A percentile compares a stretch with the other conserved stretches of the same genome.
These are phyloP conservation scores for Chlorodrepanis virens DNA, from an alignment of 2,113 vertebrate genomes.

Conservation along the genomic window DNA sequence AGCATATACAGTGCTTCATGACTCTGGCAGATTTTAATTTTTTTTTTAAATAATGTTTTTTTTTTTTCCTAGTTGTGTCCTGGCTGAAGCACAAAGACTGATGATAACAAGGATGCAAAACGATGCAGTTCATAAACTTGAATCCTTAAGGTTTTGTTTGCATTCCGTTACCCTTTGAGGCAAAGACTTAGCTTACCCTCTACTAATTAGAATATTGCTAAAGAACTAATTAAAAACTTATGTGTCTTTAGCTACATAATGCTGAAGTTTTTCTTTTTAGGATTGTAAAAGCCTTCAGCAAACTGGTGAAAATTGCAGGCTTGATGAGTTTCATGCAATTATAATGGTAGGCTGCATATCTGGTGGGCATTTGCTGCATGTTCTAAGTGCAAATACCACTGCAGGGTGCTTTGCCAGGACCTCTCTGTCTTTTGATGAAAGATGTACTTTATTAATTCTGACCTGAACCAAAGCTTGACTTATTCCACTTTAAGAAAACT, in stretches of 20 bases:
- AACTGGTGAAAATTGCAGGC: background rate
- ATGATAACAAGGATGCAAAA: background rate
- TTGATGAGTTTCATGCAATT: background rate
- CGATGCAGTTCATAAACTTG: background rate
- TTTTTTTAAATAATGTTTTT: background rate
- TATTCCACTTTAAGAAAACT: conserved; percentile 5
- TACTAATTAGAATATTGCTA: background rate
- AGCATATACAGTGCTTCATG: background rate
- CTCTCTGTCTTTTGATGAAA: conserved; percentile 9
- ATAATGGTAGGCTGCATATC: background rate
- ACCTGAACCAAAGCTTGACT: background rate
- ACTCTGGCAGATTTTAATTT: background rate
- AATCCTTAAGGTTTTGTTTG: background rate
- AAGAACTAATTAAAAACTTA: background rate
- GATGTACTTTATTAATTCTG: conserved; percentile 20
- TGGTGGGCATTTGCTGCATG: background rate
- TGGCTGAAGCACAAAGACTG: background rate
- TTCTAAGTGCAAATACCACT: background rate
- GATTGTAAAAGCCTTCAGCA: background rate
- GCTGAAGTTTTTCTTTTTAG: background rate
- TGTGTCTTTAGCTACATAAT: background rate
- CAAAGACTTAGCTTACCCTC: background rate
- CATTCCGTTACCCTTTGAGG: background rate
- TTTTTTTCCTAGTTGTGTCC: background rate
- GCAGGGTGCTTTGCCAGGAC: background rate